phyloP scores from a whole-genome alignment of 2,113 vertebrate species.

The Melanostigma gelatinosum region DNA sequence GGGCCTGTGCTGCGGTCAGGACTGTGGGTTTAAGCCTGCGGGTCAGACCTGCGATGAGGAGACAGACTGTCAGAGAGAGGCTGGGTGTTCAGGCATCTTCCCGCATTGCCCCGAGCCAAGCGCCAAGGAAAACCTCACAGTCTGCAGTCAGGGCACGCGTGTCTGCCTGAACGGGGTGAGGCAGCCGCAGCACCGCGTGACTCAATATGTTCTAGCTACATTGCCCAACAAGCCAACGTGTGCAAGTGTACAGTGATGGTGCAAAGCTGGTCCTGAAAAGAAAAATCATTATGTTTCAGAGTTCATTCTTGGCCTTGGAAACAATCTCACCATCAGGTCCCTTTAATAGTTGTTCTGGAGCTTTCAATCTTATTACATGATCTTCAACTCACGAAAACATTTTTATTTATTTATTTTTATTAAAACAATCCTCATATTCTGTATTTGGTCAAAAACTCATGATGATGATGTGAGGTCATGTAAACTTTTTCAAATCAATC shows the following conservation, averaged over 20 bases:
- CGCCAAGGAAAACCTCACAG: conserved; percentile 82
- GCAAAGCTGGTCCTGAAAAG: neutral
- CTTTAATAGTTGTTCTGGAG: no score
- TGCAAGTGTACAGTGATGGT: neutral
- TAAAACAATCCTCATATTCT: no score
- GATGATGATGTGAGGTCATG: no score
- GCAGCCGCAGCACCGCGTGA: conserved; percentile 8
- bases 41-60: conserved; percentile 77
- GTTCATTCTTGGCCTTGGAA: neutral
- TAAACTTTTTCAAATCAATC: no score
- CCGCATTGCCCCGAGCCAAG: conserved; percentile 74
- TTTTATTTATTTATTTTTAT: no score
- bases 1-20: conserved; percentile 82
- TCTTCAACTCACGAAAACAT: no score
- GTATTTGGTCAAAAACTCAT: no score
- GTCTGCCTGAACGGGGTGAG: conserved; percentile 86
- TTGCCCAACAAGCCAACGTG: neutral
- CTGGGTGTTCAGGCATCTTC: conserved; percentile 77
- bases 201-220: neutral
- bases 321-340: no score
- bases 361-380: no score
- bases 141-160: conserved; percentile 80
- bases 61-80: conserved; percentile 79
- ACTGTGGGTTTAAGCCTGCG: conserved; percentile 73
- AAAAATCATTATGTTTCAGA: no score